phyloP scores from a whole-genome alignment of 2,113 vertebrate genomes.

The Ctenomys sociabilis region DNA sequence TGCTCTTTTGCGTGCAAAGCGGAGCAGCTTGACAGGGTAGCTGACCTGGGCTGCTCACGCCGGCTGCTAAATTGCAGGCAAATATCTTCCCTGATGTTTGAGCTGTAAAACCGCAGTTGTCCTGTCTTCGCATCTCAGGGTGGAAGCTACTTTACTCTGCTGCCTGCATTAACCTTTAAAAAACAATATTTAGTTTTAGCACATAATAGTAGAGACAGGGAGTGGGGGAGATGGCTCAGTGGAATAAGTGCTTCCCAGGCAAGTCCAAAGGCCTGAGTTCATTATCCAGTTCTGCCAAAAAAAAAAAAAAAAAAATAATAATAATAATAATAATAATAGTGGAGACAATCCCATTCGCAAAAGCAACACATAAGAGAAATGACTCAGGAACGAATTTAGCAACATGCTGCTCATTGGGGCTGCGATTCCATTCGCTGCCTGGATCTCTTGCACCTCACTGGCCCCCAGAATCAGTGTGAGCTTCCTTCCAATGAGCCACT shows the following conservation, averaged over 20 bases:
- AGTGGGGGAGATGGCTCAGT: no score
- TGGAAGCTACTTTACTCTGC: not conserved
- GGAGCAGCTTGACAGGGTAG: not conserved
- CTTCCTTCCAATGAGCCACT: not conserved
- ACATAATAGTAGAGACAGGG: not conserved
- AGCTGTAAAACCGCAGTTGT: not conserved
- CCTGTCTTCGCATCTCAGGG: not conserved
- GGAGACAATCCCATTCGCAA: not conserved
- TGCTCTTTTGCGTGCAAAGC: not conserved
- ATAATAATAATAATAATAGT: no score
- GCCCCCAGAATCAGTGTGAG: not conserved
- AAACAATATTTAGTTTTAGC: not conserved
- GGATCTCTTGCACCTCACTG: not conserved
- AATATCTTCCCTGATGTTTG: conserved; percentile 11
- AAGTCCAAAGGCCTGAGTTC: no score
- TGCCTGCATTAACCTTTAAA: not conserved
- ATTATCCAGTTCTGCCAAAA: no score
- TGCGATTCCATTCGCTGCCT: not conserved
- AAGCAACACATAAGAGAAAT: not conserved
- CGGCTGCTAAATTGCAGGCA: not conserved
- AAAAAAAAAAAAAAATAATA: no score
- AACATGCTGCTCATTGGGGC: not conserved
- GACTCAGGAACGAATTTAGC: not conserved
- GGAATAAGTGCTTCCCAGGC: no score
- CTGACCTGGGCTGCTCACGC: not conserved